phyloP scores from a whole-genome alignment of 2,113 vertebrate genomes.

The Peromyscus polionotus region DNA sequence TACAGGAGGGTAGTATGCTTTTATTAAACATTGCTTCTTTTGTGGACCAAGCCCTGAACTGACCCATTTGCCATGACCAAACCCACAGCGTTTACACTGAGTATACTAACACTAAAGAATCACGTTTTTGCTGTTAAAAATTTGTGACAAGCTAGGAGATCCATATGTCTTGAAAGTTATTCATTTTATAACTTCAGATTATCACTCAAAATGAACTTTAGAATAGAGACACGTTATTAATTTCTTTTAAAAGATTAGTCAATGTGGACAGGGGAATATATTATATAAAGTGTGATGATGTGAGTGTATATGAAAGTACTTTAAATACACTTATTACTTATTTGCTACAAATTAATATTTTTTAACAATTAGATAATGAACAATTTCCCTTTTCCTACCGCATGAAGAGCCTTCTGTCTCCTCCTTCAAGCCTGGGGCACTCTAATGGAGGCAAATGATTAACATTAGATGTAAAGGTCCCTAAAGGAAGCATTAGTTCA shows the following conservation, averaged over 20 bases:
- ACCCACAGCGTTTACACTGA: conserved; percentile 2
- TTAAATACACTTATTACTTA: background rate
- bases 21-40: background rate
- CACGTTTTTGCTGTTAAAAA: conserved; percentile 85
- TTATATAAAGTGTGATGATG: background rate
- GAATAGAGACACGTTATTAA: background rate
- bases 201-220: background rate
- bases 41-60: background rate
- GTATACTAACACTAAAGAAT: conserved; percentile 72
- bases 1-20: no score
- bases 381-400: background rate
- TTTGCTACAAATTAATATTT: background rate
- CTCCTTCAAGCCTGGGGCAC: background rate
- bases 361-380: background rate
- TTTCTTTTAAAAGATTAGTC: background rate
- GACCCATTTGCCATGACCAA: background rate
- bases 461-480: background rate
- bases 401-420: background rate
- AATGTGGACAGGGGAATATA: background rate
- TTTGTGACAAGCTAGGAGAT: conserved; percentile 19
- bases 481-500: conserved; percentile 43
- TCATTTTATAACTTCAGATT: background rate
- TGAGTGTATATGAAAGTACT: no score
- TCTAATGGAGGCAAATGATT: background rate
- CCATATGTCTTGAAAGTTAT: background rate